Evolutionary conservation across 2,113 vertebrate genomes (phyloP).

Genomic region (Rafetus swinhoei): DNA sequence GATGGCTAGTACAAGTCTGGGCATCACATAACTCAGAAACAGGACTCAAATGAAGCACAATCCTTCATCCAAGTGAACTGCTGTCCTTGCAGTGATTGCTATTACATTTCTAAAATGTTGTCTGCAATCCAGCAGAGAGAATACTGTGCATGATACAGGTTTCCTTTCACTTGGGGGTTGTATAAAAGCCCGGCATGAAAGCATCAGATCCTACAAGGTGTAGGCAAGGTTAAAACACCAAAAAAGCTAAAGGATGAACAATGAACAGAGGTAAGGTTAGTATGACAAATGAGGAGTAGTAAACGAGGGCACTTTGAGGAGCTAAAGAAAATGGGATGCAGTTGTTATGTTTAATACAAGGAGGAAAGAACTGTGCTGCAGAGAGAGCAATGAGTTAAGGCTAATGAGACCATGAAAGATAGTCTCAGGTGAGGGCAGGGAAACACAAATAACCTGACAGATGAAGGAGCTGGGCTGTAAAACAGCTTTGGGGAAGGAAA

Average conservation of each 20-base stretch:
- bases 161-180: not conserved
- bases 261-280: not conserved
- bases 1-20: not conserved
- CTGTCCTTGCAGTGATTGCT: not conserved
- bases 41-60: not conserved
- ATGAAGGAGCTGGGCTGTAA: not conserved
- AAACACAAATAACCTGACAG: not conserved
- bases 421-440: not conserved
- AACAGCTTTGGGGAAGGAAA: not conserved
- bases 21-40: not conserved
- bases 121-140: not conserved
- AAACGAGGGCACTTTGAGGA: slow-evolving; percentile 5
- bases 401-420: not conserved
- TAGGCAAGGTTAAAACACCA: slow-evolving; percentile 2
- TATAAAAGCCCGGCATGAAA: not conserved
- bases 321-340: slow-evolving; percentile 1
- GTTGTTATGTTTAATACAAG: not conserved
- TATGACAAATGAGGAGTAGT: slow-evolving; percentile 4
- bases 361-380: not conserved
- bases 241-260: not conserved
- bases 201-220: not conserved
- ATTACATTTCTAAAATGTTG: not conserved
- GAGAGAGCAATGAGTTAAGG: not conserved
- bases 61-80: slow-evolving; percentile 22
- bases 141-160: slow-evolving; percentile 30